Percentiles rank a stretch among this genome's conserved stretches.
These are phyloP conservation scores for Bambusicola thoracicus DNA, from an alignment of 2,113 vertebrate species.

Conservation along the genomic window DNA sequence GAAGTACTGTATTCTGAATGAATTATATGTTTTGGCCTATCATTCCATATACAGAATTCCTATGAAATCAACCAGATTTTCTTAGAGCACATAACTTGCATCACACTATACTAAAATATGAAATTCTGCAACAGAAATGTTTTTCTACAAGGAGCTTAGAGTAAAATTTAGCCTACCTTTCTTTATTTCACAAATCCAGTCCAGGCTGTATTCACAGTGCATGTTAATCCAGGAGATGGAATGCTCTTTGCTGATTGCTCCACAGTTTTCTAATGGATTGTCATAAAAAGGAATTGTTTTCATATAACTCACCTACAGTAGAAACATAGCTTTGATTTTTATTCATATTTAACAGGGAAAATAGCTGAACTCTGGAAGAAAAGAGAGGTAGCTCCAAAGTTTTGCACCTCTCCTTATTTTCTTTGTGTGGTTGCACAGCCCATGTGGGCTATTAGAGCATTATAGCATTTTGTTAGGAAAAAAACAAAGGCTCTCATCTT, in stretches of 20 bases:
- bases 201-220: constrained; percentile 46
- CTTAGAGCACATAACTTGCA: background rate
- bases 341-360: background rate
- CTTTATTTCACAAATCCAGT: constrained; percentile 56
- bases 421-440: background rate
- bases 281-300: fast-evolving
- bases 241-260: background rate
- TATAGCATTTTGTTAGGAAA: background rate
- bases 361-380: background rate
- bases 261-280: background rate
- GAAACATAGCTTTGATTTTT: background rate
- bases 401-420: background rate
- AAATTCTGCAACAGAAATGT: background rate
- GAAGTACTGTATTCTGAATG: background rate
- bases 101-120: no score
- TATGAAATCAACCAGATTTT: background rate
- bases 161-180: background rate
- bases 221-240: background rate
- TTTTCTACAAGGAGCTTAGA: background rate
- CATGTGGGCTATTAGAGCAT: background rate
- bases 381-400: background rate
- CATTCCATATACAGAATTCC: background rate
- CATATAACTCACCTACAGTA: constrained; percentile 11
- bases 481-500: background rate
- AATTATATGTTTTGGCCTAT: background rate